Evolutionary conservation across 2,113 vertebrate genomes (phyloP).

Genomic region (Hyaena hyaena): DNA sequence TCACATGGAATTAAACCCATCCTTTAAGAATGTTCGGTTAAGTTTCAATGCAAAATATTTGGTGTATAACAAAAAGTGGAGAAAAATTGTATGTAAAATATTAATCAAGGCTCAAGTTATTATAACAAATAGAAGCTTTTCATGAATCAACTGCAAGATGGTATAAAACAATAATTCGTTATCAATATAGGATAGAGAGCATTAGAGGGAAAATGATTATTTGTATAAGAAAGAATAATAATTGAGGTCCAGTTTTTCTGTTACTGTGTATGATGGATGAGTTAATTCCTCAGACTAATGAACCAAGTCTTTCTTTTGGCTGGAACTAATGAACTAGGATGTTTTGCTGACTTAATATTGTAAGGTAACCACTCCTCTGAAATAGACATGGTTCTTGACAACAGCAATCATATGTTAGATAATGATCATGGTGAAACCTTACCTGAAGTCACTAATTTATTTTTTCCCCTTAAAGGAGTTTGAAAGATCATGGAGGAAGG

Average conservation of each 20-base stretch:
- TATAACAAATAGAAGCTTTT: constrained; percentile 45
- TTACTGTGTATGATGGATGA: constrained; percentile 77
- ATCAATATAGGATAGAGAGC: not conserved
- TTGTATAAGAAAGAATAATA: constrained; percentile 52
- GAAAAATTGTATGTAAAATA: constrained; percentile 7
- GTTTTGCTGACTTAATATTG: constrained; percentile 61
- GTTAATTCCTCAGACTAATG: constrained; percentile 80
- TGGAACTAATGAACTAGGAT: constrained; percentile 71
- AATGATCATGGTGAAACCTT: constrained; percentile 33
- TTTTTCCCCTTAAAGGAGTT: constrained; percentile 27
- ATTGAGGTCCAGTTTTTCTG: constrained; percentile 23
- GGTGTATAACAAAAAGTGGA: not conserved
- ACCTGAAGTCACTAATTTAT: constrained; percentile 27
- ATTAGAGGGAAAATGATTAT: constrained; percentile 40
- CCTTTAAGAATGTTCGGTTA: not conserved
- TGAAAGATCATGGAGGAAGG: not conserved
- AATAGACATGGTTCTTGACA: constrained; percentile 55
- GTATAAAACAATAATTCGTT: constrained; percentile 41
- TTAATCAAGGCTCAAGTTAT: not conserved
- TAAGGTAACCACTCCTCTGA: constrained; percentile 63
- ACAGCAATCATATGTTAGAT: constrained; percentile 67
- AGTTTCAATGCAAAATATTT: not conserved
- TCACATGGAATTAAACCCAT: not conserved
- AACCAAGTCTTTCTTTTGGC: constrained; percentile 69
- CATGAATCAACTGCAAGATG: not conserved